Percentiles rank a stretch among this genome's conserved stretches.
phyloP scores from a whole-genome alignment of 2,113 vertebrate genomes.

The Aptenodytes forsteri region DNA sequence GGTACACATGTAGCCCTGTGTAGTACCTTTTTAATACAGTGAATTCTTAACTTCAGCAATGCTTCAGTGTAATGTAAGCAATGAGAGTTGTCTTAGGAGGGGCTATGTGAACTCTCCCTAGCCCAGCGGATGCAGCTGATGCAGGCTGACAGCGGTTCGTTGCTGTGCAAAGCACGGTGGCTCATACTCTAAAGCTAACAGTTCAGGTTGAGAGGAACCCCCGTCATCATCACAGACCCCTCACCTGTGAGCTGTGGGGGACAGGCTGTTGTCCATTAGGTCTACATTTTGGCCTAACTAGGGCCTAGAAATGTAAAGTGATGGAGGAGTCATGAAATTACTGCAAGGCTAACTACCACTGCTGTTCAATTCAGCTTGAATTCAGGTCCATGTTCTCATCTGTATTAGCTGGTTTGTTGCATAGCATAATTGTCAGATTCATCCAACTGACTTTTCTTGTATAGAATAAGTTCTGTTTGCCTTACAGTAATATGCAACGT shows the following conservation, averaged over 20 bases:
- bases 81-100: neutral
- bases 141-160: neutral
- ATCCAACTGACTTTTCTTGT: neutral
- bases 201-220: neutral
- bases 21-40: neutral
- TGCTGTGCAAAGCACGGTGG: neutral
- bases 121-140: neutral
- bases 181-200: neutral
- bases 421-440: neutral
- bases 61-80: neutral
- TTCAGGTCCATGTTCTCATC: neutral
- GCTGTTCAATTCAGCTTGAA: neutral
- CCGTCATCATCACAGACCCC: rapidly evolving
- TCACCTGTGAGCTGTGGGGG: neutral
- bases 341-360: neutral
- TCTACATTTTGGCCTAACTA: neutral
- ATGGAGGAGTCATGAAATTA: neutral
- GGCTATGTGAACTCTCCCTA: neutral
- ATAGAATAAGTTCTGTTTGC: neutral
- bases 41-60: neutral
- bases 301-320: neutral
- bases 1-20: neutral
- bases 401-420: neutral
- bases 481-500: neutral
- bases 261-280: neutral